Conservation (phyloP, 2,113 vertebrate species). For the Petaurus breviceps region DNA sequence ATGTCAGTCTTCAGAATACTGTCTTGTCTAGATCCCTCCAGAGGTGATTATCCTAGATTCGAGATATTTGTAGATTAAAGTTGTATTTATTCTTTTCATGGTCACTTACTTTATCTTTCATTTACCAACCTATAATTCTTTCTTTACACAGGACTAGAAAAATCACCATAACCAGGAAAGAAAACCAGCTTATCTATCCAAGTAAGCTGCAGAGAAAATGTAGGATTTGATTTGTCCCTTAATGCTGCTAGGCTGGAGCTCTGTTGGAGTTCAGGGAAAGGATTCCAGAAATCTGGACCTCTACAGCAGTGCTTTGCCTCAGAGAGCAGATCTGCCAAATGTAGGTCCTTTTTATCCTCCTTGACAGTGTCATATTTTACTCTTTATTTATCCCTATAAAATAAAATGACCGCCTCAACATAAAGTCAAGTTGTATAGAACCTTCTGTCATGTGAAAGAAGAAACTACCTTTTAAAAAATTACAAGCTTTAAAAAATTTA, state of each 20-base stretch:
- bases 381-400: not conserved
- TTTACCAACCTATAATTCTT: not conserved
- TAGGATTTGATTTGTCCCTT: not conserved
- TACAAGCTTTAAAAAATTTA: not conserved
- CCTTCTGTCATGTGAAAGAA: not conserved
- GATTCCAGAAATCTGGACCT: not conserved
- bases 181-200: not conserved
- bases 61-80: not conserved
- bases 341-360: not conserved
- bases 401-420: not conserved
- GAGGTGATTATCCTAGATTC: not conserved
- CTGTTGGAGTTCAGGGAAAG: not conserved
- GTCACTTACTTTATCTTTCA: not conserved
- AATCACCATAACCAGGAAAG: not conserved
- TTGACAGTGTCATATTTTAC: not conserved
- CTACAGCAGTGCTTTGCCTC: not conserved
- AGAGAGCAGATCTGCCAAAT: conserved; percentile 2
- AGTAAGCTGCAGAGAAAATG: not conserved
- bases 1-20: not conserved
- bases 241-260: not conserved
- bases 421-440: not conserved
- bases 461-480: conserved; percentile 33
- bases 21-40: not conserved
- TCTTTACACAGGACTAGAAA: not conserved
- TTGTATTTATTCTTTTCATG: not conserved